Conservation (phyloP, 2,113 vertebrate species). For the Mobula hypostoma region DNA sequence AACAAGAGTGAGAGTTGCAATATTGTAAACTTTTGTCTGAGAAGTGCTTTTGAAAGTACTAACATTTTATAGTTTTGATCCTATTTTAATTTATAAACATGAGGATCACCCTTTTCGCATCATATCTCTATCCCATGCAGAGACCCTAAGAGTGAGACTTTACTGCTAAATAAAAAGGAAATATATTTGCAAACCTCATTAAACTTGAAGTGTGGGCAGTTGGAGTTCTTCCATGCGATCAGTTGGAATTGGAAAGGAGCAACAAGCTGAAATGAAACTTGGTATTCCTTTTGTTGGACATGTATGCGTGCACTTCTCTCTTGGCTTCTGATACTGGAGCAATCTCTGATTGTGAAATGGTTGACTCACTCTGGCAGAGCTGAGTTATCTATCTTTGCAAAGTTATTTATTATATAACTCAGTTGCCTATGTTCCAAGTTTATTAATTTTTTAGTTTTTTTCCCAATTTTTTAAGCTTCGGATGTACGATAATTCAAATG, state of each 20-base stretch:
- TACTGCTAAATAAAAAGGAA: not conserved
- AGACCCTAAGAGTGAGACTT: not conserved
- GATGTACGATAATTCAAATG: not conserved
- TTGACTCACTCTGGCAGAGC: not conserved
- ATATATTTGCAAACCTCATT: not conserved
- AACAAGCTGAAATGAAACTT: not conserved
- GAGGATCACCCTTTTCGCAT: not conserved
- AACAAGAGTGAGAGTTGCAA: not conserved
- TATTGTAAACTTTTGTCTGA: not conserved
- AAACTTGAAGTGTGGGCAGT: not conserved
- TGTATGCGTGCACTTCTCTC: not conserved
- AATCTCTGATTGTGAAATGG: not conserved
- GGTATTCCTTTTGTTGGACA: not conserved
- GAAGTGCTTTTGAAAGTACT: not conserved
- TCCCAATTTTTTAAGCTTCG: not conserved
- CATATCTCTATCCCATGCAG: not conserved
- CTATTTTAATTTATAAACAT: not conserved
- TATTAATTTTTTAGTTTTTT: too few relatives aligned
- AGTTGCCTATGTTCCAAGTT: not conserved
- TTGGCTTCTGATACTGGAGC: not conserved
- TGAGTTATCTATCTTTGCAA: not conserved
- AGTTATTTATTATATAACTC: not conserved
- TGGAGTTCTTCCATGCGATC: not conserved
- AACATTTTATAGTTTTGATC: conserved; percentile 18
- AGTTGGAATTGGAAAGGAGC: not conserved